Percentiles rank a stretch among this genome's conserved stretches.
These are phyloP conservation scores for Crypturellus tataupa DNA, from an alignment of 2,797 vertebrate genomes.

Conservation along the genomic window DNA sequence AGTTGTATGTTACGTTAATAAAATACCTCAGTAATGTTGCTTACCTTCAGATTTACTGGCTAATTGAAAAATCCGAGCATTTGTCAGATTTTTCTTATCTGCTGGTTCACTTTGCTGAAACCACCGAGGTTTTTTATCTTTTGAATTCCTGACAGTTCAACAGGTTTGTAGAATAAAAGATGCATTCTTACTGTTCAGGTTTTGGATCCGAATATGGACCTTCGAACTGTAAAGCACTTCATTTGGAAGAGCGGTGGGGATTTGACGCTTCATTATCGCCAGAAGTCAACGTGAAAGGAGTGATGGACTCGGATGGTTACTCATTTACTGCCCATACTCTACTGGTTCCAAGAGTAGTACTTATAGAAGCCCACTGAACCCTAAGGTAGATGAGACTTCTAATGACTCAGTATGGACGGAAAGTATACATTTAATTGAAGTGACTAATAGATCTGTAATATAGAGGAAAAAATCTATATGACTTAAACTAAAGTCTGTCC, in stretches of 20 bases:
- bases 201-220: slow-evolving; percentile 99
- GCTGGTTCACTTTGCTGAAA: background rate
- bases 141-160: background rate
- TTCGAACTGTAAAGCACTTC: slow-evolving; percentile 99
- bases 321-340: slow-evolving; percentile 66
- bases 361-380: slow-evolving; percentile 83
- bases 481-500: slow-evolving; percentile 77
- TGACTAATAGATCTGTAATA: slow-evolving; percentile 82
- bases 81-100: accelerated
- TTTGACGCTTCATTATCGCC: slow-evolving; percentile 97
- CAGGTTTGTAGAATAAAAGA: background rate
- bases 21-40: background rate
- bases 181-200: slow-evolving; percentile 80
- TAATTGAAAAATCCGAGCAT: background rate
- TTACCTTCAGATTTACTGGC: accelerated
- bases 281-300: slow-evolving; percentile 94
- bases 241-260: slow-evolving; percentile 99
- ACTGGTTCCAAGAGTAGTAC: slow-evolving; percentile 79
- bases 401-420: slow-evolving; percentile 71
- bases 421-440: slow-evolving; percentile 74
- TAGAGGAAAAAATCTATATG: slow-evolving; percentile 77
- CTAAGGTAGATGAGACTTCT: slow-evolving; percentile 78
- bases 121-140: background rate
- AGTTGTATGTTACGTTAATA: background rate
- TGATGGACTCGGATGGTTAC: background rate